Conservation (phyloP, 2,113 vertebrate genomes). For the Riparia riparia region DNA sequence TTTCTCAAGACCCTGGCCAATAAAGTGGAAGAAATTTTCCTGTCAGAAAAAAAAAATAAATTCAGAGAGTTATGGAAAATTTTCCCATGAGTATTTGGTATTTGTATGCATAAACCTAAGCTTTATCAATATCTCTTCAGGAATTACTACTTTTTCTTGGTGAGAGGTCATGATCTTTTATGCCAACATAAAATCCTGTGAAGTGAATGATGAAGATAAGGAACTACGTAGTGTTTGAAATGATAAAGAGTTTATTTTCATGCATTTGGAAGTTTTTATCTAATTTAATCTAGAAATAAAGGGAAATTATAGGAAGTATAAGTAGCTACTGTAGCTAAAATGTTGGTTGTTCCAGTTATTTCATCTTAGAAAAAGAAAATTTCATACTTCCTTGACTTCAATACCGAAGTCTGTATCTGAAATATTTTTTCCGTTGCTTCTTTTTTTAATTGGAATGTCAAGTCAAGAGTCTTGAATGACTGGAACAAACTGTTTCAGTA, state of each 20-base stretch:
- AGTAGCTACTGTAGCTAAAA: background rate
- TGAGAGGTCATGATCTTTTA: background rate
- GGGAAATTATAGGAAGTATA: background rate
- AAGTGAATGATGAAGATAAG: background rate
- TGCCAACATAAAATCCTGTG: background rate
- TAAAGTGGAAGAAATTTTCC: background rate
- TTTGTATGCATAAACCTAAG: background rate
- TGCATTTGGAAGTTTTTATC: background rate
- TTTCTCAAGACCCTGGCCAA: background rate
- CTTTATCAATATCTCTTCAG: background rate
- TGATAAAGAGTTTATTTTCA: background rate
- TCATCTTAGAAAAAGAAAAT: slow-evolving; percentile 13
- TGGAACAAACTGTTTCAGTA: slow-evolving; percentile 62
- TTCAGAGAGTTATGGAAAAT: background rate
- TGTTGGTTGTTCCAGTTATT: background rate
- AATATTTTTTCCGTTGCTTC: slow-evolving; percentile 33
- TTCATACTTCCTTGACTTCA: background rate
- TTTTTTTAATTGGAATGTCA: slow-evolving; percentile 61
- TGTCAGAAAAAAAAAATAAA: background rate
- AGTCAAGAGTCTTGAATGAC: slow-evolving; percentile 30
- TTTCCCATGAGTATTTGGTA: background rate
- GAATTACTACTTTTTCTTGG: background rate
- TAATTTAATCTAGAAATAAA: background rate
- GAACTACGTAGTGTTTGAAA: background rate
- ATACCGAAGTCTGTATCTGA: background rate